Percentiles rank a stretch among this genome's conserved stretches.
These are phyloP conservation scores for Horisme vitalbata DNA, from an alignment of 2,888 invertebrate genomes.

Conservation along the genomic window DNA sequence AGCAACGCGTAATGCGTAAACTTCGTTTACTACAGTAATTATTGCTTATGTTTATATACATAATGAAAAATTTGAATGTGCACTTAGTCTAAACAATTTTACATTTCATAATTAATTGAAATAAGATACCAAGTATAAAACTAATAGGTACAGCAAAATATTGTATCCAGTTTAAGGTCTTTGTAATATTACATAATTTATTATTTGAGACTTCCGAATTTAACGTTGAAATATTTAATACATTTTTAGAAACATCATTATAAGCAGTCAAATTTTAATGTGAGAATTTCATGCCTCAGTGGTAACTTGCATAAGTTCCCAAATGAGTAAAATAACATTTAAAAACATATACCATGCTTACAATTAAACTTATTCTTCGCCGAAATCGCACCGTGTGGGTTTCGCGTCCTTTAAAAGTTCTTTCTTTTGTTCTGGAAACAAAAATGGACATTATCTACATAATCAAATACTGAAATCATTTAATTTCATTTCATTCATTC, in stretches of 20 bases:
- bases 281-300: too few species aligned
- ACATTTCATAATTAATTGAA: too few species aligned
- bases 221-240: too few species aligned
- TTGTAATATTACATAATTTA: too few species aligned
- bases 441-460: too few species aligned
- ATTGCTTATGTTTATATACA: conserved; percentile 21
- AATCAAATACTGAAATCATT: too few species aligned
- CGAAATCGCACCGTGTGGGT: conserved; percentile 57
- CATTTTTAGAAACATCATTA: too few species aligned
- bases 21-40: conserved; percentile 21
- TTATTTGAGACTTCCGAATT: too few species aligned
- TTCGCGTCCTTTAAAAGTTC: conserved; percentile 52
- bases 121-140: too few species aligned
- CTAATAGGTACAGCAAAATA: not conserved
- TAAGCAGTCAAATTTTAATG: too few species aligned
- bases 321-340: not conserved
- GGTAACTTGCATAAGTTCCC: not conserved
- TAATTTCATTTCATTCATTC: too few species aligned
- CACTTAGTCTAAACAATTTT: not conserved
- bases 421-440: conserved; percentile 46
- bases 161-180: too few species aligned
- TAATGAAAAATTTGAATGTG: conserved; percentile 5
- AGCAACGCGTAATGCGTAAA: conserved; percentile 21
- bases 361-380: conserved; percentile 26
- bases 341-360: not conserved